Conservation (phyloP, 2,113 vertebrate genomes). For the Rhipidura dahli region DNA sequence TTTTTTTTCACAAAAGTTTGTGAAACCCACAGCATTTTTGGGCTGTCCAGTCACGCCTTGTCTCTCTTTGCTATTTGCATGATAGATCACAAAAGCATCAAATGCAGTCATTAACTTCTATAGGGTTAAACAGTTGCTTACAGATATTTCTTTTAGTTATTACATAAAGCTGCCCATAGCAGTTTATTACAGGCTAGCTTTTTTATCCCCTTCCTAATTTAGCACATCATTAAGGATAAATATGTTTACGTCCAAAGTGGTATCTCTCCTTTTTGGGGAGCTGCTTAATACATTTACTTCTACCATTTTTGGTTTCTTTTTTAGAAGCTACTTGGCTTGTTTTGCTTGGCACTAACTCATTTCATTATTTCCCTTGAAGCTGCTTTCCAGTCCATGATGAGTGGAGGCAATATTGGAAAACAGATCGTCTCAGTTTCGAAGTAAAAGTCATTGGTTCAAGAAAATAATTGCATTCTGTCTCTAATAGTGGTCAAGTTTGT, state of each 20-base stretch:
- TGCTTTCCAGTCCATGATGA: conserved; percentile 97
- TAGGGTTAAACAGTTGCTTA: neutral
- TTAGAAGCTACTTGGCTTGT: neutral
- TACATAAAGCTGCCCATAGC: neutral
- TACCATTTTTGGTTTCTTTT: neutral
- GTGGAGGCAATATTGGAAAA: conserved; percentile 91
- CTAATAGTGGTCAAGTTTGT: neutral
- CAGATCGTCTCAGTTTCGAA: conserved; percentile 87
- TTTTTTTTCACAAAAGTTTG: neutral
- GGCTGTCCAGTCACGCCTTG: neutral
- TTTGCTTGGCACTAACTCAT: conserved; percentile 14
- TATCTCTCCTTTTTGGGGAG: neutral
- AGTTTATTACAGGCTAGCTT: neutral
- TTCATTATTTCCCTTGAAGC: conserved; percentile 74
- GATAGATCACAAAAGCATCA: neutral
- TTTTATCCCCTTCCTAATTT: neutral
- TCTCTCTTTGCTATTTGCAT: neutral
- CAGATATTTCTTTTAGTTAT: neutral
- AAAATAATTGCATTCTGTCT: neutral
- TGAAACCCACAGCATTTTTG: neutral
- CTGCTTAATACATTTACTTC: neutral
- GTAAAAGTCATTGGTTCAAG: conserved; percentile 32
- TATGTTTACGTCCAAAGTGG: neutral
- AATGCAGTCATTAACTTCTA: neutral
- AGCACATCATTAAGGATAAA: neutral